Evolutionary conservation across 2,797 vertebrate genomes (phyloP).

Genomic region (Ctenopoma kingsleyae): DNA sequence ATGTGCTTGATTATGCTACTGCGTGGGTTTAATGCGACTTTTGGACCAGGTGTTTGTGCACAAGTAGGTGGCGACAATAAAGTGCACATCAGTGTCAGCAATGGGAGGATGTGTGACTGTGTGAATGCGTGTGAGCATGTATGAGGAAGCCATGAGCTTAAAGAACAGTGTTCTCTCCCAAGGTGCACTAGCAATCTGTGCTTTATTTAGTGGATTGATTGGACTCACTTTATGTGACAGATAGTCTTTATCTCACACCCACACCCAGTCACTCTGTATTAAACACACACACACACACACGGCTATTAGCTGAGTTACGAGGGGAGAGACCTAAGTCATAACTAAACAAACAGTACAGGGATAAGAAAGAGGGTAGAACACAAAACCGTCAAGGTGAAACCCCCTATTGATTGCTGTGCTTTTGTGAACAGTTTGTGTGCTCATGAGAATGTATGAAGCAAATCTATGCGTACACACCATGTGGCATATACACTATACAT

Average conservation of each 20-base stretch:
- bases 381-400: background rate
- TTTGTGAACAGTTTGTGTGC: constrained; percentile 3
- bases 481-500: background rate
- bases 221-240: constrained; percentile 43
- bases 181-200: constrained; percentile 7
- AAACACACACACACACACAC: constrained; percentile 19
- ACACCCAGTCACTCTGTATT: constrained; percentile 37
- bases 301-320: constrained; percentile 25
- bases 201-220: constrained; percentile 23
- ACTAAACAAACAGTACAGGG: constrained; percentile 13
- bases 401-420: constrained; percentile 17
- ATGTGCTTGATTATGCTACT: constrained; percentile 44
- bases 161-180: constrained; percentile 5
- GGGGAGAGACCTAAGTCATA: constrained; percentile 29
- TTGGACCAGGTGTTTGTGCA: constrained; percentile 51
- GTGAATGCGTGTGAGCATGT: constrained; percentile 26
- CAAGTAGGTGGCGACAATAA: constrained; percentile 55
- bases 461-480: constrained; percentile 3
- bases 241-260: constrained; percentile 45
- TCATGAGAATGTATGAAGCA: constrained; percentile 19
- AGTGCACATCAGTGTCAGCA: constrained; percentile 33
- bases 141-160: constrained; percentile 14
- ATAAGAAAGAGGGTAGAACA: constrained; percentile 2
- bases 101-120: constrained; percentile 20
- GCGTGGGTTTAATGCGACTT: constrained; percentile 61